These are phyloP conservation scores for Solen grandis DNA, from an alignment of 1,140 invertebrate genomes.

Conservation along the genomic window DNA sequence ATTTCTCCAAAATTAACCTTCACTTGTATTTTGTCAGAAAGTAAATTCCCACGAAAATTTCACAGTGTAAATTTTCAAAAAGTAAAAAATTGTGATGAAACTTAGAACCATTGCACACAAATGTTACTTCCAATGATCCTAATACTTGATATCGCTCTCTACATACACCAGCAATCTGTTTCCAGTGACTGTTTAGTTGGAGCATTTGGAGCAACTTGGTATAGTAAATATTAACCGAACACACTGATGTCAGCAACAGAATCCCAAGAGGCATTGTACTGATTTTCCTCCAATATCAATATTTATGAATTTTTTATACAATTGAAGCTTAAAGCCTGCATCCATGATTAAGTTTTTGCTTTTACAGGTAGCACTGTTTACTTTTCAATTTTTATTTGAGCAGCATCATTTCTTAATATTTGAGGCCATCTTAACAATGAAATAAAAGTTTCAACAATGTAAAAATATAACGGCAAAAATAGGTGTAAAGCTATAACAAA, in stretches of 20 bases:
- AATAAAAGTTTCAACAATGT: background rate
- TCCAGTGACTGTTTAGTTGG: too few species aligned
- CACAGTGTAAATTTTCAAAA: slow-evolving; percentile 4
- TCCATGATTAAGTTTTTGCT: background rate
- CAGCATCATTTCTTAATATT: background rate
- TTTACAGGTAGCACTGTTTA: slow-evolving; percentile 10
- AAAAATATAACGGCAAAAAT: background rate
- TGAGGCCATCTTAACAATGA: background rate
- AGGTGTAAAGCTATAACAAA: background rate
- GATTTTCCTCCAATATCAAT: background rate
- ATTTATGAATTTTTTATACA: slow-evolving; percentile 1
- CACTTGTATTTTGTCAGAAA: background rate
- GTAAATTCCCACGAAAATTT: background rate
- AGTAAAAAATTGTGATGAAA: background rate
- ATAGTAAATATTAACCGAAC: background rate
- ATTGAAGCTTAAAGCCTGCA: background rate
- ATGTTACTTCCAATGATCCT: background rate
- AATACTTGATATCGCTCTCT: background rate
- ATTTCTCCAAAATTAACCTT: background rate
- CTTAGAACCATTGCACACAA: background rate
- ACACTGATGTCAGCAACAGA: background rate
- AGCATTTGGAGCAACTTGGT: background rate
- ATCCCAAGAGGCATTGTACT: slow-evolving; percentile 1
- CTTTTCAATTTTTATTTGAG: background rate
- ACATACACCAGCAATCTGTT: background rate